A percentile compares a stretch with the other conserved stretches of the same genome.
Conservation (phyloP, 2,113 vertebrate genomes). For the Periophthalmus modestus region DNA sequence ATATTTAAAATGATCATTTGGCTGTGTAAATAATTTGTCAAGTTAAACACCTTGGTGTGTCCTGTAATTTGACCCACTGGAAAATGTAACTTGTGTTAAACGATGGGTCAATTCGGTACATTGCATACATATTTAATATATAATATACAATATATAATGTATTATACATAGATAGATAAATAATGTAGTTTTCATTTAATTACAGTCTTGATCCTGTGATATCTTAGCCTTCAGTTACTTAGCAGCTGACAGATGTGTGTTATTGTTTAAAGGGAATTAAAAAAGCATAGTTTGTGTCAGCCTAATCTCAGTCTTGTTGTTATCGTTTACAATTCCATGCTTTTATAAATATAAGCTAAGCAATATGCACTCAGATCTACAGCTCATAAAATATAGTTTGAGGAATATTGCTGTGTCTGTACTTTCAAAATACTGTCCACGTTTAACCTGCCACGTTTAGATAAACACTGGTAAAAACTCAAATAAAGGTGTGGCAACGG, state of each 20-base stretch:
- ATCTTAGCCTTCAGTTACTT: not conserved
- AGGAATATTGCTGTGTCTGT: not conserved
- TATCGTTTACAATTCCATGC: not conserved
- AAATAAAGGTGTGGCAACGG: conserved; percentile 69
- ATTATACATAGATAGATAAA: too few species aligned
- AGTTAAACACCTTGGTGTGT: not conserved
- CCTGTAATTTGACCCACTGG: not conserved
- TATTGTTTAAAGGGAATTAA: not conserved
- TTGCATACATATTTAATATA: conserved; percentile 8
- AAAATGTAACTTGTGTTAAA: conserved; percentile 1
- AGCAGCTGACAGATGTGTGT: conserved; percentile 15
- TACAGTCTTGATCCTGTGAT: not conserved
- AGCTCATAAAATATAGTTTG: not conserved
- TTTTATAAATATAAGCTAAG: not conserved
- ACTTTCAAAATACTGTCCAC: not conserved
- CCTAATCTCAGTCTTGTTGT: not conserved
- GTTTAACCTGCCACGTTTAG: conserved; percentile 57
- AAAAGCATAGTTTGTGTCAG: not conserved
- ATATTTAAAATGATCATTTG: not conserved
- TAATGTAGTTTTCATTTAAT: too few species aligned
- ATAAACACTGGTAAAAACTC: conserved; percentile 12
- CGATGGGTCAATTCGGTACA: not conserved
- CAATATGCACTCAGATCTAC: not conserved
- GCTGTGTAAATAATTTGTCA: too few species aligned
- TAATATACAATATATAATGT: too few species aligned